Conservation (phyloP, 2,888 invertebrate genomes). For the Candidula unifasciata region DNA sequence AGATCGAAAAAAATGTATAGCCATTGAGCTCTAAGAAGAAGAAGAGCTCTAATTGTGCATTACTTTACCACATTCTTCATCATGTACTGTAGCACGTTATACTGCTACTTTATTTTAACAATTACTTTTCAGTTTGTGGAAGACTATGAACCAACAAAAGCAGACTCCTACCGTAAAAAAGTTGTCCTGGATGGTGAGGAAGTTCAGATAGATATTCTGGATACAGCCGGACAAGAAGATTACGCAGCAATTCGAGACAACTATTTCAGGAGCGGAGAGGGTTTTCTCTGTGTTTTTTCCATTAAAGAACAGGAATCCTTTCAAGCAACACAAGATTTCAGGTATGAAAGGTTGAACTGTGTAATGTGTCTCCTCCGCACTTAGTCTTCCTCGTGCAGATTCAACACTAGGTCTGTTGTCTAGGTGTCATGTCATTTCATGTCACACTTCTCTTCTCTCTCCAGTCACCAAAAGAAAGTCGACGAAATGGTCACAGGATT, state of each 20-base stretch:
- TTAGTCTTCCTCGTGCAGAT: too few relatives aligned
- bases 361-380: too few relatives aligned
- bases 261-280: slow-evolving; percentile 99
- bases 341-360: slow-evolving; percentile 80
- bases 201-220: slow-evolving; percentile 99
- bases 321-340: slow-evolving; percentile 98
- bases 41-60: too few relatives aligned
- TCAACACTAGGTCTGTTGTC: too few relatives aligned
- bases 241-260: slow-evolving; percentile 87
- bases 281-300: slow-evolving; percentile 99
- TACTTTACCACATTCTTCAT: too few relatives aligned
- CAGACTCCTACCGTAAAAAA: slow-evolving; percentile 99
- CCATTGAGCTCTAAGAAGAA: too few relatives aligned
- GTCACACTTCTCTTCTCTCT: too few relatives aligned
- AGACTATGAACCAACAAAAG: slow-evolving; percentile 99
- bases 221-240: slow-evolving; percentile 97
- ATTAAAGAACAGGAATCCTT: slow-evolving; percentile 99
- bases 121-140: slow-evolving; percentile 96
- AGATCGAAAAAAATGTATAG: too few relatives aligned
- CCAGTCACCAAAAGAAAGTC: too few relatives aligned
- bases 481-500: too few relatives aligned
- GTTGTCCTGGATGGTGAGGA: slow-evolving; percentile 98
- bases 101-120: background rate
- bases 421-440: too few relatives aligned
- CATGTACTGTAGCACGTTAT: too few relatives aligned